These are phyloP conservation scores for Todus mexicanus DNA, from an alignment of 2,797 vertebrate species.

Conservation along the genomic window DNA sequence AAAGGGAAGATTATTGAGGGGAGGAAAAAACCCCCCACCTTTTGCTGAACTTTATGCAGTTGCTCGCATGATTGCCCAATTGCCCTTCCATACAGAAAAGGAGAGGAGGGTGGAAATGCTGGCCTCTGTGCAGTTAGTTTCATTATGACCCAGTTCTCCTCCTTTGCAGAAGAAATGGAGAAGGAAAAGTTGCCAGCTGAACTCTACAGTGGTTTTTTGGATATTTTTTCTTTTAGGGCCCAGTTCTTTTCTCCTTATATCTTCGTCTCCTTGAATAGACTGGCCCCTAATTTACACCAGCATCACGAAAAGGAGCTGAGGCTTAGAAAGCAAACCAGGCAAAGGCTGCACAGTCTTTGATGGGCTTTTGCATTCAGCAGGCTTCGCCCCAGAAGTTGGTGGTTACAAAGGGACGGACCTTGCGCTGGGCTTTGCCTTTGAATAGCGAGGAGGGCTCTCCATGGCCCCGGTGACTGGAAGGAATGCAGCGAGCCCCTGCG, in stretches of 20 bases:
- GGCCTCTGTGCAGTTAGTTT: neutral
- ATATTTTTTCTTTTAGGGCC: neutral
- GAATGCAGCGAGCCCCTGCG: neutral
- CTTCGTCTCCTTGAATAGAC: neutral
- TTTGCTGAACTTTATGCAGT: neutral
- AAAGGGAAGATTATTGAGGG: neutral
- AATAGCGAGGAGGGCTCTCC: neutral
- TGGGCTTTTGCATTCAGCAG: neutral
- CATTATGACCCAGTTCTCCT: neutral
- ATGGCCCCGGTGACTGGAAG: neutral
- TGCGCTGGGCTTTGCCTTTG: neutral
- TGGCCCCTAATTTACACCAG: neutral
- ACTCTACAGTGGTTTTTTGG: neutral
- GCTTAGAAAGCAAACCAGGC: neutral
- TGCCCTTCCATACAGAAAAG: neutral
- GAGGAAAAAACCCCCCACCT: neutral
- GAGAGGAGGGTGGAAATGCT: neutral
- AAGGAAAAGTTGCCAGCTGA: neutral
- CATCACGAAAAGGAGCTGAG: neutral
- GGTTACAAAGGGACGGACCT: neutral
- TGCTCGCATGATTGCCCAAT: constrained; percentile 13
- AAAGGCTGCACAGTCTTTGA: neutral
- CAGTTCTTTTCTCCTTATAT: neutral
- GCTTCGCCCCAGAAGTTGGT: neutral
- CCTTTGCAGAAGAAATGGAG: neutral